These are phyloP conservation scores for Coranthus polyacanthus DNA, from an alignment of 2,797 vertebrate species.

Conservation along the genomic window DNA sequence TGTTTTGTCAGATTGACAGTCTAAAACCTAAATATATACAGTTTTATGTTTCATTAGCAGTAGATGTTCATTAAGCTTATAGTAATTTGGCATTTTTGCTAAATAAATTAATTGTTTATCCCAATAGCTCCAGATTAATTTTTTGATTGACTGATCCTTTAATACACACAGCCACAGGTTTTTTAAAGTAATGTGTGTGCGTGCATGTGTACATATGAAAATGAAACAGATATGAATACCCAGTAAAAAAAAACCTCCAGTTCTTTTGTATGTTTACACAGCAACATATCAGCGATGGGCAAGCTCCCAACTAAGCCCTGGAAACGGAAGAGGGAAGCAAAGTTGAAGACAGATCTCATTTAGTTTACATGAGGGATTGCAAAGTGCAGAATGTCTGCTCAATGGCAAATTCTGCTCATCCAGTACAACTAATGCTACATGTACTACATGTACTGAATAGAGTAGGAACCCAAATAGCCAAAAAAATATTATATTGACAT, in stretches of 20 bases:
- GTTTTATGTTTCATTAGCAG: too few species aligned
- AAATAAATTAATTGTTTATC: too few species aligned
- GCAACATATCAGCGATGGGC: constrained; percentile 15
- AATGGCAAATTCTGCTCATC: constrained; percentile 28
- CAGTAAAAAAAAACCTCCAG: neutral
- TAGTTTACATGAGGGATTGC: constrained; percentile 11
- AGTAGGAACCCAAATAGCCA: constrained; percentile 59
- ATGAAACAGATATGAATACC: constrained; percentile 6
- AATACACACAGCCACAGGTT: too few species aligned
- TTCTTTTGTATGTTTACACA: constrained; percentile 29
- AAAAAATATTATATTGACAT: constrained; percentile 54
- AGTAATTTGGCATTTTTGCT: too few species aligned
- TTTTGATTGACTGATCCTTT: too few species aligned
- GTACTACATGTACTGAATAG: constrained; percentile 37
- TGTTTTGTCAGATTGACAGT: neutral
- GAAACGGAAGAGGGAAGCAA: constrained; percentile 33
- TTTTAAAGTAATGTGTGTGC: too few species aligned
- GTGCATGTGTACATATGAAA: neutral
- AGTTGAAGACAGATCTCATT: constrained; percentile 26
- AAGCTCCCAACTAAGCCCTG: constrained; percentile 33
- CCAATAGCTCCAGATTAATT: too few species aligned
- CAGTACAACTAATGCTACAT: constrained; percentile 8
- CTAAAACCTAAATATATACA: too few species aligned
- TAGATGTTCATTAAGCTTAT: too few species aligned
- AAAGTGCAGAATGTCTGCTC: too few species aligned